A percentile compares a stretch with the other conserved stretches of the same genome.
Conservation (phyloP, 2,888 invertebrate species). For the Sepiola atlantica region DNA sequence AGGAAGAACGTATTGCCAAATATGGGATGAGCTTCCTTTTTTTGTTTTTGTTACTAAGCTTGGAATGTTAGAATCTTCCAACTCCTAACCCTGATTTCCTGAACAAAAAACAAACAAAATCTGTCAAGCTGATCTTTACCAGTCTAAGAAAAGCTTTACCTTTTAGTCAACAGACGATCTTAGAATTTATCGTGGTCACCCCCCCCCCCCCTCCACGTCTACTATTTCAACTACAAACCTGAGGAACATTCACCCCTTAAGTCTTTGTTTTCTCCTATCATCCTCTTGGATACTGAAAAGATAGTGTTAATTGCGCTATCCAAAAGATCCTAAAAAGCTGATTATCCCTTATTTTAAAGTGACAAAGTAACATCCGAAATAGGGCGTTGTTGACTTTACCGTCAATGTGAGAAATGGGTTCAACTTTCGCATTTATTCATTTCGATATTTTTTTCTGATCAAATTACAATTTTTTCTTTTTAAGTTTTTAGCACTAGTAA, state of each 20-base stretch:
- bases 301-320: not conserved
- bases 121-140: slow-evolving; percentile 32
- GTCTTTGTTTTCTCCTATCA: not conserved
- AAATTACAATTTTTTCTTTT: no score
- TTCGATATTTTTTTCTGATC: no score
- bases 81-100: not conserved
- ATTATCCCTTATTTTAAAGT: not conserved
- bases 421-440: no score
- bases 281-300: not conserved
- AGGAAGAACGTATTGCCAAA: not conserved
- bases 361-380: no score
- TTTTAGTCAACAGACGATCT: not conserved
- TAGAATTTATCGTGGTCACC: not conserved
- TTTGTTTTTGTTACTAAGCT: not conserved
- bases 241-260: not conserved
- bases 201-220: not conserved
- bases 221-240: not conserved
- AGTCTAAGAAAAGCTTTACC: not conserved
- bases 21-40: not conserved
- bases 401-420: no score
- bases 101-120: not conserved
- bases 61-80: not conserved
- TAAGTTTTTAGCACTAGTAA: no score
- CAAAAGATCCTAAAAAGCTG: not conserved
- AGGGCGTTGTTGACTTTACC: no score